These are phyloP conservation scores for Adrianichthys oophorus DNA, from an alignment of 2,797 vertebrate species.

Conservation along the genomic window DNA sequence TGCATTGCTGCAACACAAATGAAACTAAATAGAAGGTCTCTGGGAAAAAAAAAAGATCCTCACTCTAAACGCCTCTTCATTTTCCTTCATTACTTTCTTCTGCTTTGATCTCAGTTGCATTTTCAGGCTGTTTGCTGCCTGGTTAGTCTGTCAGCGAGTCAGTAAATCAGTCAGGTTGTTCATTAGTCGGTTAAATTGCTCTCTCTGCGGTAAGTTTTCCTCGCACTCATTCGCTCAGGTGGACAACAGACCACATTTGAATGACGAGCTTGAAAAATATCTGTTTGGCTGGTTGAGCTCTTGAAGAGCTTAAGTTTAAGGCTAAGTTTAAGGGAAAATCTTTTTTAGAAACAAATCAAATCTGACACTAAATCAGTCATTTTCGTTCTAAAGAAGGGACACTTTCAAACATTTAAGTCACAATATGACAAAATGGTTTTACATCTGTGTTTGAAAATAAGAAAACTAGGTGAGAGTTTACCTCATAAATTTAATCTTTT, in stretches of 20 bases:
- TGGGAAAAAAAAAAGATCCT: conserved; percentile 23
- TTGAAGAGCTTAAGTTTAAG: too few species aligned
- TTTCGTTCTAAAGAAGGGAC: too few species aligned
- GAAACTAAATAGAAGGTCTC: conserved; percentile 53
- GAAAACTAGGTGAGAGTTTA: too few species aligned
- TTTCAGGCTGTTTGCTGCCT: conserved; percentile 32
- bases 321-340: too few species aligned
- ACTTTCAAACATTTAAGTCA: too few species aligned
- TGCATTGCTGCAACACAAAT: conserved; percentile 34
- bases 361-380: too few species aligned
- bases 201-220: conserved; percentile 22
- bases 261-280: neutral
- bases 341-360: too few species aligned
- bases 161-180: conserved; percentile 38
- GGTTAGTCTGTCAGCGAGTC: conserved; percentile 31
- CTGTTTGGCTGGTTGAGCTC: too few species aligned
- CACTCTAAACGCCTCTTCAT: conserved; percentile 47
- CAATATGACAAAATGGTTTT: too few species aligned
- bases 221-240: neutral
- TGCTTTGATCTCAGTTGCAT: neutral
- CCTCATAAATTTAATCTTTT: too few species aligned
- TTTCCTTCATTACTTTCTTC: conserved; percentile 42
- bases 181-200: conserved; percentile 28
- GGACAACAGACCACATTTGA: neutral
- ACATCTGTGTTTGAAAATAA: too few species aligned